Base-by-base conservation (phyloP, 2,113 vertebrate genomes). In the Benitochromis conjunctus region DNA sequence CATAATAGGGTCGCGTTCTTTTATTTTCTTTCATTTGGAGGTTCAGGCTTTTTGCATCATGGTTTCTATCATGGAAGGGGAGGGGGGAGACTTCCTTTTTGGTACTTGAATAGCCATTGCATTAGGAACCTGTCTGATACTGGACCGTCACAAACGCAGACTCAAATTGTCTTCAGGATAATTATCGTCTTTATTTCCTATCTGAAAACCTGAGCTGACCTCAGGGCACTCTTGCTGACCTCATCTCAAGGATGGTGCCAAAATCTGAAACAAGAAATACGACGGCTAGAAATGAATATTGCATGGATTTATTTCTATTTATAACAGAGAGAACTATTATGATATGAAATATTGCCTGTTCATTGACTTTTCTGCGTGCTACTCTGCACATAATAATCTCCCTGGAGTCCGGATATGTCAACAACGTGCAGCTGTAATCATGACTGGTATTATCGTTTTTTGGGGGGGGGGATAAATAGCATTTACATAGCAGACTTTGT, bases 401-500 rank as follows among this genome's bases (percentile, higher is more conserved):
- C 60, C 34, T 89, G 88, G 91, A 90, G 86, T 95, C 82, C 80
- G 74, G 91, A 91, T 91, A 78, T 94, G 92, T 94, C 82, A 88
- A 91, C 85, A 55, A 83, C 77, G 93, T 94, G 93, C 93, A 95
- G 90, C 90, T 95, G 94, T 96, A 92, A 94, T 93, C 86, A 94
- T 93, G 86, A 95, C 94, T 95, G 82, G 84, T 92, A 80, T 89
- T 88, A 84, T 92, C 51, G 64, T 89, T 94, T 92, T 85, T 4
- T 14, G 13, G 87, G 81, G 48, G 31, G 36, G 19, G 11, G n/a
- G 46, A 18, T 79, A 79, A 83, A 79, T 69, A 84, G 92, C 93
- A 93, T 93, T 95, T 94, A 94, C 93, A 93, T 90, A 87, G 91
- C 87, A 94, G 90, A 92, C 92, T 94, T 95, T 95, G 94, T 95